These are phyloP conservation scores for Drosophila nigricruria DNA, from an alignment of 2,888 invertebrate species.

Conservation along the genomic window DNA sequence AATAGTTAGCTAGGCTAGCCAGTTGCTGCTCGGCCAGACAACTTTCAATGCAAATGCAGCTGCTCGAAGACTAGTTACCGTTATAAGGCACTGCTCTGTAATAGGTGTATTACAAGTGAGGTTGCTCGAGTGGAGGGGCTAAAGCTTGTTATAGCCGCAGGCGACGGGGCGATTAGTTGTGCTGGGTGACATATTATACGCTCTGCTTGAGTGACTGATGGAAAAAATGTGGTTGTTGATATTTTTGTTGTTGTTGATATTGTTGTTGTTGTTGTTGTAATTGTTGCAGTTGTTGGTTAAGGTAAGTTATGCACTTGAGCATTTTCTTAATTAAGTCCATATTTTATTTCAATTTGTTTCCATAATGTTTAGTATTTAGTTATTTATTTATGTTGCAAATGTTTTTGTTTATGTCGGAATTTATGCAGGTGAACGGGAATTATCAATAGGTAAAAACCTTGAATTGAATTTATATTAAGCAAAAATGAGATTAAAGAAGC, in stretches of 20 bases:
- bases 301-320: constrained; percentile 68
- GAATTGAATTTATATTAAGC: neutral
- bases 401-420: constrained; percentile 36
- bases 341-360: constrained; percentile 31
- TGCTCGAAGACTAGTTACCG: constrained; percentile 46
- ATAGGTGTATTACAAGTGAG: constrained; percentile 4
- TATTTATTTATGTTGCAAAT: constrained; percentile 13
- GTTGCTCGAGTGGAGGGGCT: neutral
- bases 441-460: constrained; percentile 31
- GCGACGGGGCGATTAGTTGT: constrained; percentile 3
- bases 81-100: constrained; percentile 40
- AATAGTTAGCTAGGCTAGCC: constrained; percentile 2
- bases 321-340: constrained; percentile 67
- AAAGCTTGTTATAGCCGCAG: neutral
- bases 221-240: constrained; percentile 62
- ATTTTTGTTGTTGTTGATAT: neutral
- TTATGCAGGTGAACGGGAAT: constrained; percentile 48
- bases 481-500: neutral
- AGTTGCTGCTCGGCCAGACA: constrained; percentile 36
- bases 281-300: constrained; percentile 35
- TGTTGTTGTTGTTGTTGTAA: constrained; percentile 52
- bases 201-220: constrained; percentile 41
- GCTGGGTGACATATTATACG: constrained; percentile 39
- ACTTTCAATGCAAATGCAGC: constrained; percentile 76
- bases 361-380: constrained; percentile 18